Conservation (phyloP, 2,113 vertebrate species). For the Eonycteris spelaea region DNA sequence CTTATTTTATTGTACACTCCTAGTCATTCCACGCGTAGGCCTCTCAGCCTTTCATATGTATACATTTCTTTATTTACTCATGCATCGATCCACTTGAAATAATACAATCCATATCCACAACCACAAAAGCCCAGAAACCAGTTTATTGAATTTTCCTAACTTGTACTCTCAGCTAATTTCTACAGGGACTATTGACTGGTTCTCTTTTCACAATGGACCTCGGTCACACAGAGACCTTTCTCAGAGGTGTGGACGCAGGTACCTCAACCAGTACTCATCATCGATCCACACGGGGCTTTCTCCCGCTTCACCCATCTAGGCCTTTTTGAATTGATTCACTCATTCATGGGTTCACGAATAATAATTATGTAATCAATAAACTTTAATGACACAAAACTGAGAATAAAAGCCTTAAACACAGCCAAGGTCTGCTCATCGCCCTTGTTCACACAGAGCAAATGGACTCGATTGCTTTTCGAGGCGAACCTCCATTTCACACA, state of each 20-base stretch:
- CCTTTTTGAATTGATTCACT: neutral
- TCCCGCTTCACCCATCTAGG: neutral
- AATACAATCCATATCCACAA: neutral
- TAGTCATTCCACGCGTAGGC: neutral
- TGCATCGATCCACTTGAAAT: neutral
- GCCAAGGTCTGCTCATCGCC: fast-evolving
- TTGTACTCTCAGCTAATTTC: neutral
- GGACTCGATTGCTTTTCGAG: fast-evolving
- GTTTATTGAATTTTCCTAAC: neutral
- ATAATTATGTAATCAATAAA: neutral
- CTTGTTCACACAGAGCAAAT: fast-evolving
- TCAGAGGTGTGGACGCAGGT: neutral
- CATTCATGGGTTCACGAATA: neutral
- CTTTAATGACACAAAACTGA: neutral
- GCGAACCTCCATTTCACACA: fast-evolving
- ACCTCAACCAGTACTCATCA: neutral
- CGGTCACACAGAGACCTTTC: neutral
- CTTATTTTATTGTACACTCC: neutral
- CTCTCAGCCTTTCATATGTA: neutral
- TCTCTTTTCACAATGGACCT: neutral
- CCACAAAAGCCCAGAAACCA: neutral
- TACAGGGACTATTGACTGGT: neutral
- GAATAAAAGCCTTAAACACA: neutral
- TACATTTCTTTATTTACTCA: neutral
- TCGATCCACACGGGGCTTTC: neutral